Base-by-base conservation (phyloP, 2,113 vertebrate species). In the Dicrurus megarhynchus region DNA sequence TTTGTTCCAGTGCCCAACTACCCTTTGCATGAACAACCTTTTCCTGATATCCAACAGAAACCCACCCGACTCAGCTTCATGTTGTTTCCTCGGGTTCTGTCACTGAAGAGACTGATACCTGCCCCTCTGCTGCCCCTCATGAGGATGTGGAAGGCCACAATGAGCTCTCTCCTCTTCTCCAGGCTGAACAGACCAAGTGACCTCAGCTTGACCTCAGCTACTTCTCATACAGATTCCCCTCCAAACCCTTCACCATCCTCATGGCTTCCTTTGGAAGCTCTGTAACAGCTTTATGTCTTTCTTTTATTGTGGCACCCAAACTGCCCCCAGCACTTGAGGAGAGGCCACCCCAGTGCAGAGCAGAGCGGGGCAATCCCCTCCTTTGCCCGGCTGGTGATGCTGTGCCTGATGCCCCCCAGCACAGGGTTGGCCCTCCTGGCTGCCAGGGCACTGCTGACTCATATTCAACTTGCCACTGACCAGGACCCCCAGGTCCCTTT, bases 381-480 rank as follows among this genome's bases (percentile, higher is more conserved):
- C 37, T 15, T 59, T 52, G 11, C 22, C 33, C 0, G 0, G 35
- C 24, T 42, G 70, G 16, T 0, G 1, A 21, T 52, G 32, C 46
- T 68, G 53, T 5, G 1, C 46, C 63, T 35, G 37, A 27, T 52
- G 26, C 3, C 3, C 50, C 15, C 37, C 37, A 77, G 71, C 3
- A 44, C 37, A 37, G 3, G 1, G 0, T 0, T 42, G 13, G 0
- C 44, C n/a, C 83, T 67, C 32, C 61, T 15, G 83, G 44, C 32
- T 42, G 32, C 71, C 61, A 42, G 52, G 53, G 37, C 44, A 27
- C 21, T 8, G 32, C 37, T 52, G 53, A 2, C 63, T 77, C 47
- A 7, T 7, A 1, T 7, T 2, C 55, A 60, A 1, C 39, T 13
- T 39, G 39, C 63, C 53, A 37, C 12, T 0, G 0, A 37, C 37